Base-by-base conservation (phyloP, 2,797 vertebrate species). In the Erpetoichthys calabaricus region DNA sequence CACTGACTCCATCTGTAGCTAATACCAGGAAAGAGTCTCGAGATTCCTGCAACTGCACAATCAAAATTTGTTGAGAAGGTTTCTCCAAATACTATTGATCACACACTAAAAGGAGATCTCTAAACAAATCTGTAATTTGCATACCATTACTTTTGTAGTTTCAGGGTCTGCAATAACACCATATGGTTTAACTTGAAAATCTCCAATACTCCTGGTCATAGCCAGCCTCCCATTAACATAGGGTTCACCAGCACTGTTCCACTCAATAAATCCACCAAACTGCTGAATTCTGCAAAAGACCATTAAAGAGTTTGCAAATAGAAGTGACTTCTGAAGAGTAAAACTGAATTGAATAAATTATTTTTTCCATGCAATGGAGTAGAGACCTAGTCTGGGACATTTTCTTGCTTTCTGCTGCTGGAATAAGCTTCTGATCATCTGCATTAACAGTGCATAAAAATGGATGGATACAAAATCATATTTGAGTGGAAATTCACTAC, bases 181-280 rank as follows among this genome's bases (percentile, higher is more conserved):
- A 7, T 59, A 60, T 3, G 58, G 51, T 44, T 65, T 65, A 10
- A 65, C 53, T 8, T 57, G 60, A 25, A 63, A 43, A n/a, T 65
- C 64, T 1, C 64, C 64, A 47, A 65, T 65, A 42, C 64, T 65
- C 43, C 64, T 57, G 1, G 64, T 65, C 64, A 65, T 65, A 2
- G 64, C 64, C 5, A 65, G 49, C 47, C 58, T 59, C 6, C 64
- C 64, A 1, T 65, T 65, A 41, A 65, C 61, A 45, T 60, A 63
- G n/a, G 64, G 61, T 3, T 63, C 51, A 10, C 58, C 57, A 10
- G 43, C 53, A 42, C 50, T 60, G 49, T 60, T 65, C 64, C 64
- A 65, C 8, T 57, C 53, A 47, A 65, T 63, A 44, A 65, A 63
- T 10, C 64, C 64, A 6, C 64, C 64, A 58, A 47, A 63, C 5